phyloP scores from a whole-genome alignment of 2,888 invertebrate species.

The Troides helena region DNA sequence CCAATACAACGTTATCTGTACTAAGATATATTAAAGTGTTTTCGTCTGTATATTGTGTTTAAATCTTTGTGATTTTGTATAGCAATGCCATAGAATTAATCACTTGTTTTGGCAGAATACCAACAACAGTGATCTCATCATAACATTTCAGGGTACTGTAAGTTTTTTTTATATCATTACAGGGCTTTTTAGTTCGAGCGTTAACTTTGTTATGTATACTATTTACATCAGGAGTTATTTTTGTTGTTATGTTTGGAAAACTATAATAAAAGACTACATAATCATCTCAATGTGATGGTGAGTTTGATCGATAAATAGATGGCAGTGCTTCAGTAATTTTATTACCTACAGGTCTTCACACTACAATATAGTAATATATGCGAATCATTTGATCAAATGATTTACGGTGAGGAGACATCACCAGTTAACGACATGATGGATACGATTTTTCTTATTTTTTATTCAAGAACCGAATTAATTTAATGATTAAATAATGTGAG shows the following conservation, averaged over 20 bases:
- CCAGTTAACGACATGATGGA: too few species aligned
- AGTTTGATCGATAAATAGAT: too few species aligned
- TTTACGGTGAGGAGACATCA: not conserved
- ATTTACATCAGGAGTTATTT: not conserved
- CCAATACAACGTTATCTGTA: not conserved
- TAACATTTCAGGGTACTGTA: not conserved
- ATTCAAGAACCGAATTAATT: too few species aligned
- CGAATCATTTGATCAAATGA: not conserved
- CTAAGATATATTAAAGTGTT: conserved; percentile 1
- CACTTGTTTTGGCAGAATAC: not conserved
- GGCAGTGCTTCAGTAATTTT: not conserved
- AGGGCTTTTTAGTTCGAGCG: not conserved
- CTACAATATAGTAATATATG: not conserved
- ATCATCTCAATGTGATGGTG: not conserved
- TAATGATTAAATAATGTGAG: too few species aligned
- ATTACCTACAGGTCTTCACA: not conserved
- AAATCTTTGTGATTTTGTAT: not conserved
- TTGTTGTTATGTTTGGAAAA: not conserved
- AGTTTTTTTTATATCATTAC: not conserved
- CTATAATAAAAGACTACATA: not conserved
- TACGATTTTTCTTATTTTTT: too few species aligned
- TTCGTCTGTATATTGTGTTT: not conserved
- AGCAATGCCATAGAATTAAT: not conserved
- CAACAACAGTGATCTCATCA: not conserved
- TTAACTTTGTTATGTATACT: not conserved